Percentiles rank a stretch among this genome's conserved stretches.
phyloP scores from a whole-genome alignment of 1,140 invertebrate species.

The Branchinecta lynchi region DNA sequence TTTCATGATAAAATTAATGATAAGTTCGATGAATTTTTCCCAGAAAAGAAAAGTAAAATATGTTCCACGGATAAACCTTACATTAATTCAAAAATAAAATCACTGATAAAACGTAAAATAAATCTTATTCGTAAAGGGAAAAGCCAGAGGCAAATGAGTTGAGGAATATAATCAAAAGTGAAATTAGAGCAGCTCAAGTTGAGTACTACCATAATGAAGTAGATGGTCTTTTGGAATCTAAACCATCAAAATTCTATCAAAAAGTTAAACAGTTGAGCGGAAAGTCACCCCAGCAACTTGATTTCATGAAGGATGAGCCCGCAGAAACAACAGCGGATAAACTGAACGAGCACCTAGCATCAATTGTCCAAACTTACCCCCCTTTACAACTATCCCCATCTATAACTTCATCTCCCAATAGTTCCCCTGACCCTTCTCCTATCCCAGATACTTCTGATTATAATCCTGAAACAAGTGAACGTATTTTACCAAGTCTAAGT shows the following conservation, averaged over 20 bases:
- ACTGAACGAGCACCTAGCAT: not conserved
- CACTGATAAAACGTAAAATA: not conserved
- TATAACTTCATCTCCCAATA: no score
- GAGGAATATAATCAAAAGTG: not conserved
- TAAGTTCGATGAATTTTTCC: not conserved
- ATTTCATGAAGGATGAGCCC: not conserved
- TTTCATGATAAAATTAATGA: not conserved
- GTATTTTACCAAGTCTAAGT: not conserved
- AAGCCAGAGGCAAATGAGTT: not conserved
- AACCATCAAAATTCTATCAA: not conserved
- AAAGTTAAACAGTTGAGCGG: not conserved
- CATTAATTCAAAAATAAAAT: not conserved
- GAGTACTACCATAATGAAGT: not conserved
- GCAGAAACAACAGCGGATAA: not conserved
- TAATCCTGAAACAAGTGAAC: not conserved
- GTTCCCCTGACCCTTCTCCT: no score
- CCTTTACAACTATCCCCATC: not conserved
- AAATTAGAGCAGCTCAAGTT: not conserved
- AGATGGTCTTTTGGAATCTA: not conserved
- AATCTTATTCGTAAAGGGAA: not conserved
- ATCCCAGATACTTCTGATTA: not conserved
- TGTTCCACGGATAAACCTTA: not conserved
- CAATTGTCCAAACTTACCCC: not conserved
- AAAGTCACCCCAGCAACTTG: not conserved
- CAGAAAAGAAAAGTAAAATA: constrained; percentile 1